These are phyloP conservation scores for Tetranychus urticae DNA, from an alignment of 1,140 invertebrate genomes.

Conservation along the genomic window DNA sequence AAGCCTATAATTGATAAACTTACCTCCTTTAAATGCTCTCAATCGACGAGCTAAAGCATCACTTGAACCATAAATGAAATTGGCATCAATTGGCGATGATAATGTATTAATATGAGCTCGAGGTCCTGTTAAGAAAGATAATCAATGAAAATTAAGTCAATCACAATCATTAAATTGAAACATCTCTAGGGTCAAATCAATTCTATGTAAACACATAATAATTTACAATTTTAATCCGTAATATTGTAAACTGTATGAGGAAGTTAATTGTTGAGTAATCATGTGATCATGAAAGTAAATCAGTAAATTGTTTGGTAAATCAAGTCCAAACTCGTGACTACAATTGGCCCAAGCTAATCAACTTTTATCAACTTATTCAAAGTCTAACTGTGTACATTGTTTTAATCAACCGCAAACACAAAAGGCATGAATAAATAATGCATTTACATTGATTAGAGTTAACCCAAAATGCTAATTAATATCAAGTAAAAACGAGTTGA, in stretches of 20 bases:
- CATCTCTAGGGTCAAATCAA: no score
- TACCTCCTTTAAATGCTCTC: constrained; percentile 21
- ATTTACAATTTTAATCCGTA: background rate
- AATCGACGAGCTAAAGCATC: constrained; percentile 21
- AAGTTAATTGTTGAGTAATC: no score
- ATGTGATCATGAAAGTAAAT: no score
- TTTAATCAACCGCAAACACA: background rate
- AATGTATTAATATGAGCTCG: constrained; percentile 24
- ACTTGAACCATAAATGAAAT: constrained; percentile 27
- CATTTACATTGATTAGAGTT: background rate
- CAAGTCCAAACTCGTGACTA: background rate
- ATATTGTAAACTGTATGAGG: background rate
- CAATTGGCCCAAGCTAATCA: background rate
- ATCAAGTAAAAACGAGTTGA: no score
- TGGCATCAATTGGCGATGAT: constrained; percentile 26
- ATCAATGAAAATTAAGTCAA: background rate
- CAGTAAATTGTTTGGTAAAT: background rate
- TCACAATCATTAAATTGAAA: no score
- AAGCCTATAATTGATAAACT: background rate
- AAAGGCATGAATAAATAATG: constrained; percentile 1
- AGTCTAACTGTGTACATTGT: no score
- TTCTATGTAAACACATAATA: no score
- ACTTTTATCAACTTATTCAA: background rate
- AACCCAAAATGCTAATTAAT: constrained; percentile 2
- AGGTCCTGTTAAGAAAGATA: constrained; percentile 19